Conservation (phyloP, 37 sponge, comb jelly and placozoan genomes). For the Petrosia ficiformis region DNA sequence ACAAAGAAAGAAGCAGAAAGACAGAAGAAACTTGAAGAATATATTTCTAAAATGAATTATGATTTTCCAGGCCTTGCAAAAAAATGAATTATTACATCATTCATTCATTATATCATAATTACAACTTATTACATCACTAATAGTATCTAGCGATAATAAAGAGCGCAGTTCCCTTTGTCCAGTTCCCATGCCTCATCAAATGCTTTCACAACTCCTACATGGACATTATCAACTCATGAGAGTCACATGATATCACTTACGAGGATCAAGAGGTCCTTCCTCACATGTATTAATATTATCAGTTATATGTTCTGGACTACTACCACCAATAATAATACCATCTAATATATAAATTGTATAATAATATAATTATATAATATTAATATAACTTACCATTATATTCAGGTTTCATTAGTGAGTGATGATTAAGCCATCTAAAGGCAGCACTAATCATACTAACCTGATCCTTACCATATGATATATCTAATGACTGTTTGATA, state of each 20-base stretch:
- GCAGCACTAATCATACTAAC: conserved; percentile 66
- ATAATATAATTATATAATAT: not conserved
- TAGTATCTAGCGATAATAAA: conserved; percentile 64
- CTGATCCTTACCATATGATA: conserved; percentile 38
- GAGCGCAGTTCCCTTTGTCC: conserved; percentile 72
- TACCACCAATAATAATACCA: conserved; percentile 73
- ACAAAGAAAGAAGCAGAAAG: no score
- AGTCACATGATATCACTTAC: not conserved
- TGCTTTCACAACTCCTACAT: conserved; percentile 73
- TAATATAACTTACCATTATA: conserved; percentile 32
- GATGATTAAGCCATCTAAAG: conserved; percentile 77
- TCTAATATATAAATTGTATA: conserved; percentile 45
- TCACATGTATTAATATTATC: conserved; percentile 64
- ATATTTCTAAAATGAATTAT: no score
- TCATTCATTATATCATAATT: no score
- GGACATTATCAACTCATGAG: not conserved
- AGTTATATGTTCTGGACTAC: conserved; percentile 50
- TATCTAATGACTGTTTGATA: conserved; percentile 50
- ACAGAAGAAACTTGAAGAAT: no score
- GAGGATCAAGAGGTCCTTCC: conserved; percentile 70
- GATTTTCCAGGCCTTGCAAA: no score
- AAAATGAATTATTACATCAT: no score
- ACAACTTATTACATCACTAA: no score
- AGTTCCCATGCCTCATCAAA: conserved; percentile 83
- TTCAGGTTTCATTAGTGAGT: conserved; percentile 56